These are phyloP conservation scores for Etheostoma perlongum DNA, from an alignment of 2,797 vertebrate species.

Conservation along the genomic window DNA sequence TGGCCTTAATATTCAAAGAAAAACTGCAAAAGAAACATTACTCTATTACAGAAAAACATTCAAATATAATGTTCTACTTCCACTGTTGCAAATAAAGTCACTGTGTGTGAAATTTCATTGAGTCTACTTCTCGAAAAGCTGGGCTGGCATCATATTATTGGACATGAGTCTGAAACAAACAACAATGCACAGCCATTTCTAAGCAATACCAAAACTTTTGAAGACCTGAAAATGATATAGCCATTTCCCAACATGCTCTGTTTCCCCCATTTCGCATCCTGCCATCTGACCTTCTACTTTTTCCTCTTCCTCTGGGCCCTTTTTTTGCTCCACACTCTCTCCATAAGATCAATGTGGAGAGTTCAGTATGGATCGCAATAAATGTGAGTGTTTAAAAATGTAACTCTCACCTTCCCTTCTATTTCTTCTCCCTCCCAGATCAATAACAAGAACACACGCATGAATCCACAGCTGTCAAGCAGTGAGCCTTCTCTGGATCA, in stretches of 20 bases:
- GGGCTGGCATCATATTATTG: slow-evolving; percentile 7
- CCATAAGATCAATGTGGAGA: slow-evolving; percentile 46
- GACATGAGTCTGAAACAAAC: slow-evolving; percentile 34
- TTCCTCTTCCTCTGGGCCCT: slow-evolving; percentile 10
- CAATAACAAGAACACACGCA: slow-evolving; percentile 20
- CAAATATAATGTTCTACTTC: neutral
- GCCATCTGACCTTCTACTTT: slow-evolving; percentile 34
- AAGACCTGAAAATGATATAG: slow-evolving; percentile 5
- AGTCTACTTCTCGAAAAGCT: slow-evolving; percentile 10
- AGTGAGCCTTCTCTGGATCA: slow-evolving; percentile 31
- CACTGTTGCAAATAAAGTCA: slow-evolving; percentile 11
- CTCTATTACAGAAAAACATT: slow-evolving; percentile 16
- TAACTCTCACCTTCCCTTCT: slow-evolving; percentile 22
- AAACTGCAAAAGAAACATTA: neutral
- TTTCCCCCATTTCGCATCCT: neutral
- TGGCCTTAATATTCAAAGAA: slow-evolving; percentile 5
- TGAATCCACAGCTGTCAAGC: slow-evolving; percentile 22
- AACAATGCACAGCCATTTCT: neutral
- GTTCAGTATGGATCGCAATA: slow-evolving; percentile 48
- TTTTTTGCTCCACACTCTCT: slow-evolving; percentile 12
- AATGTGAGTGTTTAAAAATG: slow-evolving; percentile 51
- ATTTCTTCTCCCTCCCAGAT: slow-evolving; percentile 36
- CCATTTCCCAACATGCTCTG: neutral
- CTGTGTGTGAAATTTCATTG: slow-evolving; percentile 50
- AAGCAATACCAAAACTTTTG: neutral